phyloP scores from a whole-genome alignment of 1,140 invertebrate species.

The Leptinotarsa undecemlineata region DNA sequence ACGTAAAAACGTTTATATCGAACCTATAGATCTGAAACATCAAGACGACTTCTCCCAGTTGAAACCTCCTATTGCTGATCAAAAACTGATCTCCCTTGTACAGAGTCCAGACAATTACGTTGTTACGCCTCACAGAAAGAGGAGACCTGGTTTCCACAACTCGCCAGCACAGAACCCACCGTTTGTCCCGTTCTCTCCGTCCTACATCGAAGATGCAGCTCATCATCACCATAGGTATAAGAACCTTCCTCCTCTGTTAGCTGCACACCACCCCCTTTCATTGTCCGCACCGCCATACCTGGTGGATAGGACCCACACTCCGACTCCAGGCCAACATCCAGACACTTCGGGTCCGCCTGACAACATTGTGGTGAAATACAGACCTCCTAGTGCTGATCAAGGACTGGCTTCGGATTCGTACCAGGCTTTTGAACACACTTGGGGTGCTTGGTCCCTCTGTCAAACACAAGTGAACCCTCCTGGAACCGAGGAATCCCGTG shows the following conservation, averaged over 20 bases:
- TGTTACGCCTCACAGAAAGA: constrained; percentile 80
- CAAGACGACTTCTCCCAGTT: constrained; percentile 62
- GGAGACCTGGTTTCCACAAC: constrained; percentile 82
- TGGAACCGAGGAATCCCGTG: constrained; percentile 49
- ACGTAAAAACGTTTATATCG: constrained; percentile 66
- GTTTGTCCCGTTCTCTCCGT: constrained; percentile 77
- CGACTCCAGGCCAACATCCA: constrained; percentile 57
- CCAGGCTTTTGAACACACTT: constrained; percentile 57
- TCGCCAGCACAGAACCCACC: constrained; percentile 82
- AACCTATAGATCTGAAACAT: constrained; percentile 65
- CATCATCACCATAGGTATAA: constrained; percentile 54
- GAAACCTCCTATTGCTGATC: constrained; percentile 62
- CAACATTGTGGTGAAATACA: constrained; percentile 65
- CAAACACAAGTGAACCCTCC: constrained; percentile 64
- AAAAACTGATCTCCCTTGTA: constrained; percentile 65
- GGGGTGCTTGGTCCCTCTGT: constrained; percentile 72
- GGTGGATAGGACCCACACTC: constrained; percentile 62
- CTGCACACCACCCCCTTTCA: constrained; percentile 67
- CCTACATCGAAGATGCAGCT: constrained; percentile 67
- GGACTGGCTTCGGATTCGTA: constrained; percentile 56
- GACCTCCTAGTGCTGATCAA: constrained; percentile 71
- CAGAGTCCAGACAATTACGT: constrained; percentile 76
- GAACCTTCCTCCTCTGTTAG: constrained; percentile 55
- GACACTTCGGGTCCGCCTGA: constrained; percentile 57
- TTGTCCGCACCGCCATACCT: constrained; percentile 72